Base-by-base conservation (phyloP, 2,888 invertebrate species). In the Pardosa pseudoannulata region DNA sequence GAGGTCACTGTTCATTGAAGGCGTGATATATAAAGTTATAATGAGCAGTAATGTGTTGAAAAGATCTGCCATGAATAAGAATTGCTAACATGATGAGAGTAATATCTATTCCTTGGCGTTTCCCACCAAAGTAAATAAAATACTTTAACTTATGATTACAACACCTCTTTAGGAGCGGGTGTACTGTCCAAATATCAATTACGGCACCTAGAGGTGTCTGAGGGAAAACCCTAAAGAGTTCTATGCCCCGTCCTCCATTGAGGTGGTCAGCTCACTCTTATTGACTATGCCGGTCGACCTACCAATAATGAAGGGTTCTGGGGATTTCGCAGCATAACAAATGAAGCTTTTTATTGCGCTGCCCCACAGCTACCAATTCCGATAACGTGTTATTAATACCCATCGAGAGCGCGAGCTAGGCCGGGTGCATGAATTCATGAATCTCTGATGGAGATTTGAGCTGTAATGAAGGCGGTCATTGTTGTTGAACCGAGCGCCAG, bases 301-400 rank as follows among this genome's bases (percentile, higher is more conserved):
- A 31, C 41, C 50, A 36, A 16, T 80, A 80, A 80, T 80, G 50
- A 80, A 67, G 67, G 80, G 73, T 46, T 67, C 50, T 27, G 27
- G 9, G 50, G 27, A 50, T 31, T 50, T 7, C 28, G 41, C n/a
- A 23, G 56, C 65, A 73, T 50, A 36, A 65, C 46, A 80, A 73
- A 80, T 67, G 50, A 64, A 80, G 31, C 23, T 56, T 56, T 46
- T 41, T 28, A 71, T 39, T 29, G 64, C 64, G 7, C 64, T 71
- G 41, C 71, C 80, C 80, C 65, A 23, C 67, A 73, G 80, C 80
- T 73, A 67, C 80, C 73, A 67, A 80, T 80, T 80, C 73, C 73
- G 41, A 67, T 56, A 80, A 72, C 73, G 50, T 80, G 36, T 80
- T 80, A 80, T 80, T 80, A 80, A 80, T 80, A 50, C 68, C 36